These are phyloP conservation scores for Typhlomys cinereus DNA, from an alignment of 2,113 vertebrate species.

Conservation along the genomic window DNA sequence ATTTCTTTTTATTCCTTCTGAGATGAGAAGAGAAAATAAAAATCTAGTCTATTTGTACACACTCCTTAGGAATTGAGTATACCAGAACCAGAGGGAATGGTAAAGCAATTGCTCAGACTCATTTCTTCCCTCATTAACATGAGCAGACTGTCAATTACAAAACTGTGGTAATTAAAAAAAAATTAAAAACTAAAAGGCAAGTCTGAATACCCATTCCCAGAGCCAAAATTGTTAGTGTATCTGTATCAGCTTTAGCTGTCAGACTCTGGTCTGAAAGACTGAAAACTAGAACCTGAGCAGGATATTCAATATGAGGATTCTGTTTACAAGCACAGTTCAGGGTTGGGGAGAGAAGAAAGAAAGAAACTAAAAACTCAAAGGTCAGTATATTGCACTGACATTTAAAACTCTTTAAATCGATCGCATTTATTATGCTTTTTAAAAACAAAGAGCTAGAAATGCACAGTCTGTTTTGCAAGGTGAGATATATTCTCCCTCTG, in stretches of 20 bases:
- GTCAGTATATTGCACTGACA: conserved; percentile 66
- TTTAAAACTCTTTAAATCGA: conserved; percentile 72
- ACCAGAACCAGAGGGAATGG: background rate
- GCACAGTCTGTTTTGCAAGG: conserved; percentile 73
- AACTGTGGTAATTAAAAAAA: background rate
- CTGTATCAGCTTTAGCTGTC: conserved; percentile 47
- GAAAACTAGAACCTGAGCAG: conserved; percentile 59
- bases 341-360: conserved; percentile 62
- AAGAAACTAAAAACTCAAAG: conserved; percentile 61
- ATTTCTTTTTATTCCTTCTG: conserved; percentile 3
- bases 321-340: conserved; percentile 54
- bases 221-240: conserved; percentile 24
- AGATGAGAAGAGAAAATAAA: too few relatives aligned
- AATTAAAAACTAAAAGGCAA: too few relatives aligned
- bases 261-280: conserved; percentile 44
- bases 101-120: conserved; percentile 35
- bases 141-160: conserved; percentile 17
- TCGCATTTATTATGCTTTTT: conserved; percentile 76
- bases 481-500: conserved; percentile 76
- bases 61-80: background rate
- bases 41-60: background rate
- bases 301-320: conserved; percentile 70
- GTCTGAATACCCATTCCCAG: background rate
- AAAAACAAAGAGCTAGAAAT: conserved; percentile 73
- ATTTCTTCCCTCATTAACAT: conserved; percentile 22